Conservation (phyloP, 2,888 invertebrate species). For the Ephialtes manifestator region DNA sequence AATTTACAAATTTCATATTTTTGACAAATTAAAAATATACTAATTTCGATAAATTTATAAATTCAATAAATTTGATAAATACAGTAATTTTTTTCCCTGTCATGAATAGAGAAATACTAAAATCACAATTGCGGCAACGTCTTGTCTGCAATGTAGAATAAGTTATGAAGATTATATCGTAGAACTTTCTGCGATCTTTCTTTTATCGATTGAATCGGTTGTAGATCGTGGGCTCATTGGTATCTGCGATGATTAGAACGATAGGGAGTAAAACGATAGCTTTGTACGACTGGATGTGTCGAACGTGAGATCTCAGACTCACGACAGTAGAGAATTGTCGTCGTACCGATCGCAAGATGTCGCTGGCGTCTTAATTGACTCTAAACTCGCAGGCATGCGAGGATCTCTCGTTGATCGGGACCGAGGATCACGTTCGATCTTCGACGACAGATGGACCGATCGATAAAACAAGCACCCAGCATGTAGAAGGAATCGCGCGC, state of each 20-base stretch:
- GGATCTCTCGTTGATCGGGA: slow-evolving; percentile 61
- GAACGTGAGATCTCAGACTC: slow-evolving; percentile 52
- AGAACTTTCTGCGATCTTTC: background rate
- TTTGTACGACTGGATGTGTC: slow-evolving; percentile 40
- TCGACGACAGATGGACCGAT: slow-evolving; percentile 69
- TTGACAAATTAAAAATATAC: too few species aligned
- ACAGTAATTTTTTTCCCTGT: background rate
- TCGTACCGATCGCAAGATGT: slow-evolving; percentile 60
- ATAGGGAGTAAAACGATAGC: slow-evolving; percentile 6
- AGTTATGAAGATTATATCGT: slow-evolving; percentile 10
- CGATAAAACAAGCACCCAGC: slow-evolving; percentile 60
- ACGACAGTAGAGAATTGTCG: slow-evolving; percentile 51
- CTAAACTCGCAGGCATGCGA: slow-evolving; percentile 63
- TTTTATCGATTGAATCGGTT: slow-evolving; percentile 22
- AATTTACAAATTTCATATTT: too few species aligned
- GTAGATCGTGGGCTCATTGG: slow-evolving; percentile 22
- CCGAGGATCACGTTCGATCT: slow-evolving; percentile 67
- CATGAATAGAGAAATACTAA: background rate
- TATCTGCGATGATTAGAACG: slow-evolving; percentile 28
- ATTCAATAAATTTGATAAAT: background rate
- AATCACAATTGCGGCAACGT: background rate
- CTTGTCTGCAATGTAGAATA: background rate
- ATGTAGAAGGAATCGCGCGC: slow-evolving; percentile 36
- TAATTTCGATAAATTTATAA: background rate
- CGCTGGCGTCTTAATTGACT: slow-evolving; percentile 66